These are phyloP conservation scores for Oxyruncus cristatus DNA, from an alignment of 2,113 vertebrate genomes.

Conservation along the genomic window DNA sequence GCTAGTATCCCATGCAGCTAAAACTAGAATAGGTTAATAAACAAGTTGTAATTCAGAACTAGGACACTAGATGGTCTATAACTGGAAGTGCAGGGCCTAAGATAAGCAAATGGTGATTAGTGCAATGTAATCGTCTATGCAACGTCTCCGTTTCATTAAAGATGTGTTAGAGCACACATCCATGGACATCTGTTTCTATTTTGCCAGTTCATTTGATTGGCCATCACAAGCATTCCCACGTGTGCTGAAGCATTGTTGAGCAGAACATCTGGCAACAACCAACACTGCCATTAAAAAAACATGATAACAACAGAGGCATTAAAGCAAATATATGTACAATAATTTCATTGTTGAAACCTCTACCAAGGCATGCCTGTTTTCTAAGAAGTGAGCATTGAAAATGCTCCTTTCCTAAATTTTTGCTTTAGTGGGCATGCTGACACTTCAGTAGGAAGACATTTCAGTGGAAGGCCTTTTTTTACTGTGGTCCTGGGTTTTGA, in stretches of 20 bases:
- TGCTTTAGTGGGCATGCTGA: background rate
- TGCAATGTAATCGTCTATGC: background rate
- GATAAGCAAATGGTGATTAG: conserved; percentile 4
- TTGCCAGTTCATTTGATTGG: conserved; percentile 70
- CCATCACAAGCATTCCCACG: conserved; percentile 77
- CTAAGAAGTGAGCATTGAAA: background rate
- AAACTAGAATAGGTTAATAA: background rate
- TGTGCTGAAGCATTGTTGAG: conserved; percentile 66
- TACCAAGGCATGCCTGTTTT: background rate
- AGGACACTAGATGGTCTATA: conserved; percentile 17
- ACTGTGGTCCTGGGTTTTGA: background rate
- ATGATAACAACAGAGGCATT: conserved; percentile 75
- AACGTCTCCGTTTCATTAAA: conserved; percentile 31
- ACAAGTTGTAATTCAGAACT: conserved; percentile 9
- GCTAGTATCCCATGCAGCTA: background rate
- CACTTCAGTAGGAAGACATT: background rate
- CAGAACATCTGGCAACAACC: conserved; percentile 75
- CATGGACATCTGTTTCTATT: conserved; percentile 74
- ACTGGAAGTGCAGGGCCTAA: background rate
- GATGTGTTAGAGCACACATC: conserved; percentile 70
- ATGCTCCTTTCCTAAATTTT: background rate
- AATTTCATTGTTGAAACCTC: conserved; percentile 60
- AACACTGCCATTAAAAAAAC: conserved; percentile 60
- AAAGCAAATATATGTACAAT: conserved; percentile 67
- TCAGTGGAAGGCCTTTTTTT: background rate